phyloP scores from a whole-genome alignment of 2,113 vertebrate genomes.

The Podocnemis expansa region DNA sequence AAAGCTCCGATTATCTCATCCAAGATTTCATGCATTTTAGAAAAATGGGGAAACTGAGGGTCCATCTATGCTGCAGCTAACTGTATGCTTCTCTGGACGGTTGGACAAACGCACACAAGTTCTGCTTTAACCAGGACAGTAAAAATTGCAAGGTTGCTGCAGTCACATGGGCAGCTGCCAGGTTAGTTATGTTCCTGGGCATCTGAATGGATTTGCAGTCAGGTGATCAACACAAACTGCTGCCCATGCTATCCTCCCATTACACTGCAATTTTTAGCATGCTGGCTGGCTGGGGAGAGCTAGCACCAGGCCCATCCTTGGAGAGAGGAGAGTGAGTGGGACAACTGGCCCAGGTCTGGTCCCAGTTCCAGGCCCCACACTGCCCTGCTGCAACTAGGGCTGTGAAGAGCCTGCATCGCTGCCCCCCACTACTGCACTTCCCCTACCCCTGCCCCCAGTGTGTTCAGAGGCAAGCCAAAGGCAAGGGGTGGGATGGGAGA shows the following conservation, averaged over 20 bases:
- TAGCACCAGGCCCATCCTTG: too few species aligned
- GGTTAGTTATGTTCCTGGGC: not conserved
- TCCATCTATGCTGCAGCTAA: not conserved
- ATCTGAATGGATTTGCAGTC: not conserved
- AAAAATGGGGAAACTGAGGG: not conserved
- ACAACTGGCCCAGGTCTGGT: too few species aligned
- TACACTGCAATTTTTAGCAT: not conserved
- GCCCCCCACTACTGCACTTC: too few species aligned
- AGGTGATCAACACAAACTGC: not conserved
- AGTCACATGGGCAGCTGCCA: not conserved
- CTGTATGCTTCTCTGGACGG: not conserved
- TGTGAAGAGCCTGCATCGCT: too few species aligned
- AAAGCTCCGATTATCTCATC: not conserved
- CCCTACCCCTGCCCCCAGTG: too few species aligned
- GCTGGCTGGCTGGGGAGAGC: not conserved
- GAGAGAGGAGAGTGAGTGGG: too few species aligned
- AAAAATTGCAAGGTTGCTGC: not conserved
- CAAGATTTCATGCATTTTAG: not conserved
- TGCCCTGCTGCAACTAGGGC: too few species aligned
- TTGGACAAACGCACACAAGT: not conserved
- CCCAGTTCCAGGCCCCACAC: too few species aligned
- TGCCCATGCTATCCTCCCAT: not conserved
- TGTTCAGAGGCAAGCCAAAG: too few species aligned
- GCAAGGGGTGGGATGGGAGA: too few species aligned
- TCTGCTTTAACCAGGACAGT: not conserved